A percentile compares a stretch with the other conserved stretches of the same genome.
These are phyloP conservation scores for Dryoscopus gambensis DNA, from an alignment of 2,113 vertebrate species.

Conservation along the genomic window DNA sequence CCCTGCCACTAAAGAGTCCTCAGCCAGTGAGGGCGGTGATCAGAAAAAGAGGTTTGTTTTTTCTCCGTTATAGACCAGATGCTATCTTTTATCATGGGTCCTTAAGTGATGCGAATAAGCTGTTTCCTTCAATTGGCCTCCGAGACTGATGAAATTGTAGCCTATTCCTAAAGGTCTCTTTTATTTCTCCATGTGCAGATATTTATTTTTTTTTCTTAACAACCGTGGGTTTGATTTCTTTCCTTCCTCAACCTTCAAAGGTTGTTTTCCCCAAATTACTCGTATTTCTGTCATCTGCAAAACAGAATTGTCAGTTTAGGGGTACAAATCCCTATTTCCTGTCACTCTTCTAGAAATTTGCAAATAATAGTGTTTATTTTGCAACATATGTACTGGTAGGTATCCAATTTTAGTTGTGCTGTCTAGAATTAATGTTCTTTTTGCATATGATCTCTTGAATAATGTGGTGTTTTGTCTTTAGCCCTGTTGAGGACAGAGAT, in stretches of 20 bases:
- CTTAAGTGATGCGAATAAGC: conserved; percentile 74
- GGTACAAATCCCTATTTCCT: conserved; percentile 35
- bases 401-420: conserved; percentile 56
- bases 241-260: conserved; percentile 64
- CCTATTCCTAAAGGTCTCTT: conserved; percentile 53
- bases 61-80: conserved; percentile 98
- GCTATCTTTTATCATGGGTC: conserved; percentile 93
- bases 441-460: neutral
- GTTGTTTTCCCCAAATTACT: conserved; percentile 70
- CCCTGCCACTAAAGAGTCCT: conserved; percentile 93
- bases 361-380: conserved; percentile 55
- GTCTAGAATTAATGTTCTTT: neutral
- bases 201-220: neutral
- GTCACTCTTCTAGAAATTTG: conserved; percentile 57
- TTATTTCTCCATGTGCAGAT: conserved; percentile 50
- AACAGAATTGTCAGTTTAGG: conserved; percentile 48
- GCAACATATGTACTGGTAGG: conserved; percentile 72
- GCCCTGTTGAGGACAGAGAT: conserved; percentile 79
- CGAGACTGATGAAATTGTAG: conserved; percentile 65
- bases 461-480: conserved; percentile 78
- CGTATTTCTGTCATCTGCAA: conserved; percentile 42
- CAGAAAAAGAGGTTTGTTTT: conserved; percentile 99
- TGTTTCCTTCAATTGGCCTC: conserved; percentile 74
- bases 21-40: conserved; percentile 96
- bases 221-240: conserved; percentile 49